A percentile compares a stretch with the other conserved stretches of the same genome.
phyloP scores from a whole-genome alignment of 1,140 invertebrate species.

The Rhysida immarginata region DNA sequence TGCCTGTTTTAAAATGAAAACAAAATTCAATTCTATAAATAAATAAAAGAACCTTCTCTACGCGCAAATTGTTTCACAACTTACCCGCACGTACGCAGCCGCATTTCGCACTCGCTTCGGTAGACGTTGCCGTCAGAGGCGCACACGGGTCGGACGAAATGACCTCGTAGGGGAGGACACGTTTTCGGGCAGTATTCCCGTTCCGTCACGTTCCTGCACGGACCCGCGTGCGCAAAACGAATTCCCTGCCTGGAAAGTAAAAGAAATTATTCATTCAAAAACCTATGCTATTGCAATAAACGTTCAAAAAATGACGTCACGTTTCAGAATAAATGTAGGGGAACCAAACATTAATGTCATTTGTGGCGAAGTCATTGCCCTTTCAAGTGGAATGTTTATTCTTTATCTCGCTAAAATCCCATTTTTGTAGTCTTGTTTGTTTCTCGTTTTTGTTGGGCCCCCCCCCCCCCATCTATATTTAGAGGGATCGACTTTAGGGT shows the following conservation, averaged over 20 bases:
- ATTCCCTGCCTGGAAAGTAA: constrained; percentile 39
- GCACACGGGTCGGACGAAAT: constrained; percentile 64
- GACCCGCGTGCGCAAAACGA: constrained; percentile 57
- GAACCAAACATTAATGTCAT: not conserved
- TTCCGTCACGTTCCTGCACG: constrained; percentile 74
- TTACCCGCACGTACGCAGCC: constrained; percentile 71
- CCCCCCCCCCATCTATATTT: too few relatives aligned
- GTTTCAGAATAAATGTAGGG: not conserved
- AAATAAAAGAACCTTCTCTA: not conserved
- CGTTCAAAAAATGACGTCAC: not conserved
- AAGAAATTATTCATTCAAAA: not conserved
- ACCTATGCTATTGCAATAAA: too few relatives aligned
- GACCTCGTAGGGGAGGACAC: constrained; percentile 57
- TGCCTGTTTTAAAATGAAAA: constrained; percentile 22
- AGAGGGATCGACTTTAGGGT: too few relatives aligned
- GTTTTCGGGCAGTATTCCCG: constrained; percentile 73
- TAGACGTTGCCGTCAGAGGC: constrained; percentile 75
- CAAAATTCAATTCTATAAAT: too few relatives aligned
- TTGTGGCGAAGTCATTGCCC: not conserved
- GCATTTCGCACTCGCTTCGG: constrained; percentile 84
- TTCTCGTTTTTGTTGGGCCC: too few relatives aligned
- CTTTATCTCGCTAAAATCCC: not conserved
- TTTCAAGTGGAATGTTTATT: not conserved
- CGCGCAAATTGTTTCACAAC: too few relatives aligned
- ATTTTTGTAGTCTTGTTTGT: not conserved